phyloP scores from a whole-genome alignment of 2,113 vertebrate genomes.

The Amblyornis subalaris region DNA sequence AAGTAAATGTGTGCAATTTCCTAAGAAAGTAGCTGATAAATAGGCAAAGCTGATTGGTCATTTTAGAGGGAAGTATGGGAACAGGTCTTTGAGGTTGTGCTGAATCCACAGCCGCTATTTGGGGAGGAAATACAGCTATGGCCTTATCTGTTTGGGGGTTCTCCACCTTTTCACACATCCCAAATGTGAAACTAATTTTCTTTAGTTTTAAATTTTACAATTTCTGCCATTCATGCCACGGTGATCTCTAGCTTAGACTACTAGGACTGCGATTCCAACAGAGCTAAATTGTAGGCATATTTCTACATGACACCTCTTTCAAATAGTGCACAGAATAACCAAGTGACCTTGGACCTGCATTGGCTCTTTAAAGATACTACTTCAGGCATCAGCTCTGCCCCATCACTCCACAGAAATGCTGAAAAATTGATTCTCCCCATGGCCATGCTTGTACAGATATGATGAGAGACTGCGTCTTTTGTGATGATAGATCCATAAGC shows the following conservation, averaged over 20 bases:
- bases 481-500: background rate
- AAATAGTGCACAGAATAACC: background rate
- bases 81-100: background rate
- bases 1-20: background rate
- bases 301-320: background rate
- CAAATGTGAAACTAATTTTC: background rate
- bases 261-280: background rate
- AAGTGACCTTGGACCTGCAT: background rate
- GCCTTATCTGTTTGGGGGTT: fast-evolving
- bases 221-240: background rate
- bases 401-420: background rate
- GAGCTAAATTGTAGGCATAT: background rate
- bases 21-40: background rate
- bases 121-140: background rate
- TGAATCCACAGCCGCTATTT: background rate
- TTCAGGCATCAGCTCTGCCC: background rate
- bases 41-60: background rate
- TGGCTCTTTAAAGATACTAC: background rate
- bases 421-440: background rate
- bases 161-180: background rate
- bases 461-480: background rate
- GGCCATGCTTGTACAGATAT: background rate
- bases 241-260: background rate
- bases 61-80: background rate
- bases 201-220: background rate